Evolutionary conservation across 2,888 invertebrate genomes (phyloP).

Genomic region (Hydrotaea diabolus): DNA sequence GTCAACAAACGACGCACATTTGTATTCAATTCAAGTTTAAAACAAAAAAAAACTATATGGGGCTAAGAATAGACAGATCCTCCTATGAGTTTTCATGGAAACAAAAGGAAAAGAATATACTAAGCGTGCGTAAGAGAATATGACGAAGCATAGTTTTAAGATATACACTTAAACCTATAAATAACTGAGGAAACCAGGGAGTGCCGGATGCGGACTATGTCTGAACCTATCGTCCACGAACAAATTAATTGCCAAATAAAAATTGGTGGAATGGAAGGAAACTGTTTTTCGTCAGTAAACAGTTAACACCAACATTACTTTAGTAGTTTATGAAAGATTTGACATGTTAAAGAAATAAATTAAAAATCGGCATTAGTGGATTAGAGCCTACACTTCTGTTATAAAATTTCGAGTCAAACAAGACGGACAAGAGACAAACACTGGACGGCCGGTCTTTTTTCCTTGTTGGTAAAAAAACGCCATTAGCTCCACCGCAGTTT

Average conservation of each 20-base stretch:
- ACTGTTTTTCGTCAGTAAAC: too few species aligned
- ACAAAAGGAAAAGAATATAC: neutral
- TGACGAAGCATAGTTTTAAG: neutral
- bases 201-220: neutral
- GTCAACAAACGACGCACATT: neutral
- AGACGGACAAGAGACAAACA: too few species aligned
- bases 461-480: neutral
- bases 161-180: neutral
- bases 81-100: neutral
- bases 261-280: too few species aligned
- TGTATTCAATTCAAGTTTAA: neutral
- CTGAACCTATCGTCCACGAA: too few species aligned
- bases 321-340: too few species aligned
- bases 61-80: neutral
- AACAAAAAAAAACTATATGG: neutral
- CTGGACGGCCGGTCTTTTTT: neutral
- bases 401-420: too few species aligned
- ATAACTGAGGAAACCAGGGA: constrained; percentile 4
- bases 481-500: constrained; percentile 49
- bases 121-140: neutral
- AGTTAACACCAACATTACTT: too few species aligned
- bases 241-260: too few species aligned
- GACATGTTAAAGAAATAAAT: too few species aligned
- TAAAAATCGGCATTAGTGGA: too few species aligned
- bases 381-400: too few species aligned